Evolutionary conservation across 2,113 vertebrate species (phyloP).

Genomic region (Galemys pyrenaicus): DNA sequence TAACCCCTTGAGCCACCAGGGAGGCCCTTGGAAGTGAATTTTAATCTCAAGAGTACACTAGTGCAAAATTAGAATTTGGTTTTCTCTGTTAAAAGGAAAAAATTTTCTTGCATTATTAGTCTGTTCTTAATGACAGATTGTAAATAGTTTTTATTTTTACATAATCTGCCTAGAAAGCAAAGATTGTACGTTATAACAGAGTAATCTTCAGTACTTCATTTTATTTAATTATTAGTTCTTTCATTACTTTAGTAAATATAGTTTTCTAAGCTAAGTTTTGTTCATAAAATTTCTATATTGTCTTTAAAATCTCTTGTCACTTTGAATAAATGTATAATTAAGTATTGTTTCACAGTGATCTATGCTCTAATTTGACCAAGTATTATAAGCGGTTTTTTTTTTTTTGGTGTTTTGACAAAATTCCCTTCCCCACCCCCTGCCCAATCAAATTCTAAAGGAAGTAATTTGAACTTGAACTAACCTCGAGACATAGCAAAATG

Average conservation of each 20-base stretch:
- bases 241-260: not conserved
- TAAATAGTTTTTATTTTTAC: not conserved
- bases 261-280: not conserved
- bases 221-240: not conserved
- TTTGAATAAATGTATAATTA: not conserved
- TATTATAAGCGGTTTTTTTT: no score
- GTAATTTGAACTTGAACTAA: no score
- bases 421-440: not conserved
- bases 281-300: not conserved
- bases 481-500: not conserved
- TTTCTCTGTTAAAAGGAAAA: not conserved
- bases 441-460: no score
- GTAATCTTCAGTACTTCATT: not conserved
- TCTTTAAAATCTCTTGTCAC: not conserved
- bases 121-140: not conserved
- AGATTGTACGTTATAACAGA: not conserved
- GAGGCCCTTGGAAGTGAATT: not conserved
- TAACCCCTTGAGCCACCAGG: no score
- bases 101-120: not conserved
- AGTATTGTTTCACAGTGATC: not conserved
- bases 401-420: not conserved
- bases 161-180: not conserved
- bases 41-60: not conserved
- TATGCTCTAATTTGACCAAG: not conserved
- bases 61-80: not conserved